Evolutionary conservation across 2,113 vertebrate genomes (phyloP).

Genomic region (Proterorhinus semilunaris): DNA sequence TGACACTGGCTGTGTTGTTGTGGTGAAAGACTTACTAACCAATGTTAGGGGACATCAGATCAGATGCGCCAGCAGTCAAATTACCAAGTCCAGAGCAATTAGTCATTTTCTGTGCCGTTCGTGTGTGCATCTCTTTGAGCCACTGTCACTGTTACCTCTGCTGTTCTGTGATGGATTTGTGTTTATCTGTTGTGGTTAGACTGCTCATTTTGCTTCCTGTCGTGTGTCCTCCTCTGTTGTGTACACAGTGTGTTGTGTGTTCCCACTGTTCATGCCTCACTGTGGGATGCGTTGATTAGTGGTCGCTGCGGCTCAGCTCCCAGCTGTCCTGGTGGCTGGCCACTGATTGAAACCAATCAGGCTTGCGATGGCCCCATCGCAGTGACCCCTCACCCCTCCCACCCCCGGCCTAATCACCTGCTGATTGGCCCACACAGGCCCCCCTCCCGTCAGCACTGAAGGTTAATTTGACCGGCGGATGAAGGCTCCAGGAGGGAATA

Average conservation of each 20-base stretch:
- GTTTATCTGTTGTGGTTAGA: constrained; percentile 65
- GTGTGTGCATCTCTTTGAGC: constrained; percentile 8
- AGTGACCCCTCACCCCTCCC: constrained; percentile 75
- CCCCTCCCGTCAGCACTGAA: constrained; percentile 71
- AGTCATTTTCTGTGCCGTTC: constrained; percentile 48
- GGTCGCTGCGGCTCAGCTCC: constrained; percentile 70
- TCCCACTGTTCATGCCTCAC: constrained; percentile 72
- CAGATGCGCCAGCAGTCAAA: constrained; percentile 60
- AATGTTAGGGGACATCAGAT: constrained; percentile 54
- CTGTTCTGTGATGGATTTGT: constrained; percentile 59
- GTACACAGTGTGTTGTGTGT: constrained; percentile 31
- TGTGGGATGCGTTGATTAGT: constrained; percentile 75
- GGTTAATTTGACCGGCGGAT: constrained; percentile 78
- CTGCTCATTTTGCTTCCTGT: constrained; percentile 66
- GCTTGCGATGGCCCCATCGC: constrained; percentile 75
- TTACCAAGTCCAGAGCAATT: constrained; percentile 67
- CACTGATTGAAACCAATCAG: constrained; percentile 79
- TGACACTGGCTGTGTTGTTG: constrained; percentile 39
- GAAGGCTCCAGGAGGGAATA: constrained; percentile 76
- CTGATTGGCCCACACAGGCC: constrained; percentile 75
- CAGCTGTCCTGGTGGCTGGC: constrained; percentile 73
- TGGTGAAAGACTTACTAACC: constrained; percentile 49
- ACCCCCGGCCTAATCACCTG: constrained; percentile 75
- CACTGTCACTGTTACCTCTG: constrained; percentile 7
- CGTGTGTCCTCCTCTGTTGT: constrained; percentile 56